These are phyloP conservation scores for Hypocryptadius cinnamomeus DNA, from an alignment of 2,113 vertebrate genomes.

Conservation along the genomic window DNA sequence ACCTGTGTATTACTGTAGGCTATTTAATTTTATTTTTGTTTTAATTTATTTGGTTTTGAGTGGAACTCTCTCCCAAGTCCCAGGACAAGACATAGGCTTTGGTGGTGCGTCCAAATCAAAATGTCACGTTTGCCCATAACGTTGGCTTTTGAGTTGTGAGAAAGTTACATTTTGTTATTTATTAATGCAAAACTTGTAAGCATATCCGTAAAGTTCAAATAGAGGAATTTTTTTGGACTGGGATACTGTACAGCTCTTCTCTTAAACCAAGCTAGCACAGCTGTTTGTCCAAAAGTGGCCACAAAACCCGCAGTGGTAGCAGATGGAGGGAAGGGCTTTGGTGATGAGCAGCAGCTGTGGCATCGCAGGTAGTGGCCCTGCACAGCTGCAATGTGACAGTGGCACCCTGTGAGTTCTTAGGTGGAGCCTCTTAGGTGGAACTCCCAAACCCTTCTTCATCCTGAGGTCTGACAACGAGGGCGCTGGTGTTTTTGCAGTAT, in stretches of 20 bases:
- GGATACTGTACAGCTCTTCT: neutral
- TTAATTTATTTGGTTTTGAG: neutral
- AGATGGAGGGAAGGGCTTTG: neutral
- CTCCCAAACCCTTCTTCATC: neutral
- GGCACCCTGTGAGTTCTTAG: neutral
- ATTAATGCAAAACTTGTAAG: neutral
- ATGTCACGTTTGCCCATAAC: neutral
- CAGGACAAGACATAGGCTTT: neutral
- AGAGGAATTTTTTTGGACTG: neutral
- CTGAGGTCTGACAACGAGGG: neutral
- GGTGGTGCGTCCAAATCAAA: neutral
- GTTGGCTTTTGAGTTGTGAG: neutral
- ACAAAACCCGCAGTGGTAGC: neutral
- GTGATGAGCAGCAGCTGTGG: neutral
- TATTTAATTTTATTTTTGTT: neutral
- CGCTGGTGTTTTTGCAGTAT: fast-evolving
- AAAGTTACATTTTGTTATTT: neutral
- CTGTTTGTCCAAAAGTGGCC: neutral
- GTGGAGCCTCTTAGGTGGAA: neutral
- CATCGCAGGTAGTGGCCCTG: neutral
- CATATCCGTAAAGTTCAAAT: neutral
- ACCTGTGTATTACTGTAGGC: neutral
- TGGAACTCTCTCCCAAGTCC: neutral
- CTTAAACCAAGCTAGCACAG: neutral
- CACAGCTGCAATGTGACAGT: fast-evolving